Base-by-base conservation (phyloP, 2,888 invertebrate genomes). In the Diarsia brunnea region DNA sequence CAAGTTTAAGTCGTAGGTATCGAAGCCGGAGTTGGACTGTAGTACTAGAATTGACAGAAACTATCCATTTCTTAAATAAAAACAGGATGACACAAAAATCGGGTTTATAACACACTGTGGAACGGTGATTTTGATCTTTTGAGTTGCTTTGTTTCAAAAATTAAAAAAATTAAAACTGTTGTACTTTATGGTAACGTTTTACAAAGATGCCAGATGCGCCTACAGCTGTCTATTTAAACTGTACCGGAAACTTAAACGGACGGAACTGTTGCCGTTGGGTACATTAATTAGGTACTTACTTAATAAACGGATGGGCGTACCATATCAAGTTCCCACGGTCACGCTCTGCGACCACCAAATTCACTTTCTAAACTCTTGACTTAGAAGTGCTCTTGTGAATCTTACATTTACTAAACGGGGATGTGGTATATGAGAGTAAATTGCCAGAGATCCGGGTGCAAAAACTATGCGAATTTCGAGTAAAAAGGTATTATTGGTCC, bases 361-460 rank as follows among this genome's bases (percentile, higher is more conserved):
- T 90, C 90, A 88, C 90, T 90, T 90, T 90, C 90, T 90, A 89
- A 86, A 83, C 73, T 74, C 75, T 75, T 83, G 65, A 78, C 66
- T 84, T n/a, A 55, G 31, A 79, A 73, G 60, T 75, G n/a, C 73
- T 53, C 12, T 73, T 31, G 53, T 64, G 55, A 70, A 58, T 60
- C 31, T 67, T 67, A 31, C 49, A 27, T 67, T 47, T 5, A 8
- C 49, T 27, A 7, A 12, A 47, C 27, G 7, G 45, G 38, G 19
- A 67, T 73, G n/a, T 24, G n/a, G 38, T 16, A 27, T 64, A 31
- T 66, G 55, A 21, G 51, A 63, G 24, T 71, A 16, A 43, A 8
- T 55, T 31, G 24, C 43, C 14, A 31, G 43, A 31, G 14, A 24
- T 38, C 24, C 24, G 16, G 11, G 19, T 64, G 14, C 10, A n/a